phyloP scores from a whole-genome alignment of 2,888 invertebrate species.

The Scrobipalpa atriplicella region DNA sequence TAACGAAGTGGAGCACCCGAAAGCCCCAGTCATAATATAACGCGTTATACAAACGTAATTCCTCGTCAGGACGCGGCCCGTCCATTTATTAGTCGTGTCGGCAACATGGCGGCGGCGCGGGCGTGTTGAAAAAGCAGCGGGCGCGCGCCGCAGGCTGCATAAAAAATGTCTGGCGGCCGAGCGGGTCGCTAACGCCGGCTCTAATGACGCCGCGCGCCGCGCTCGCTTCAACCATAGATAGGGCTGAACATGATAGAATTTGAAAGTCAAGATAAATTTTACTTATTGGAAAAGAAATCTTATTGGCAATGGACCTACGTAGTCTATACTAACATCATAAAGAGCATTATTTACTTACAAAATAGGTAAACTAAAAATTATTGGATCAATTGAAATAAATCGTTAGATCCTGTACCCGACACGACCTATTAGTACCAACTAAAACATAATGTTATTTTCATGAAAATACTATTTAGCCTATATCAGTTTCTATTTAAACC shows the following conservation, averaged over 20 bases:
- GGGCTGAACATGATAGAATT: conserved; percentile 51
- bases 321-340: too few relatives aligned
- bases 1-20: not conserved
- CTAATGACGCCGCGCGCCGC: conserved; percentile 71
- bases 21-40: conserved; percentile 16
- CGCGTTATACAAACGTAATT: conserved; percentile 19
- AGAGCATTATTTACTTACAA: too few relatives aligned
- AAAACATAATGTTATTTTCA: too few relatives aligned
- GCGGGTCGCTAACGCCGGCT: conserved; percentile 77
- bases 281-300: conserved; percentile 6
- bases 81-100: conserved; percentile 30
- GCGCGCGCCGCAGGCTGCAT: conserved; percentile 70
- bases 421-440: too few relatives aligned
- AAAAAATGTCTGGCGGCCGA: conserved; percentile 80
- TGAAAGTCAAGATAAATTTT: not conserved
- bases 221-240: conserved; percentile 54
- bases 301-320: not conserved
- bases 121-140: conserved; percentile 59
- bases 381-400: too few relatives aligned
- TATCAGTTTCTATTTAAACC: too few relatives aligned
- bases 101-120: conserved; percentile 36
- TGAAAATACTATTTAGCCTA: too few relatives aligned
- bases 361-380: too few relatives aligned
- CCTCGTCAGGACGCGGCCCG: conserved; percentile 18
- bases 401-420: too few relatives aligned